A percentile compares a stretch with the other conserved stretches of the same genome.
Evolutionary conservation across 2,797 vertebrate species (phyloP).

Genomic region (Nyctibius grandis): DNA sequence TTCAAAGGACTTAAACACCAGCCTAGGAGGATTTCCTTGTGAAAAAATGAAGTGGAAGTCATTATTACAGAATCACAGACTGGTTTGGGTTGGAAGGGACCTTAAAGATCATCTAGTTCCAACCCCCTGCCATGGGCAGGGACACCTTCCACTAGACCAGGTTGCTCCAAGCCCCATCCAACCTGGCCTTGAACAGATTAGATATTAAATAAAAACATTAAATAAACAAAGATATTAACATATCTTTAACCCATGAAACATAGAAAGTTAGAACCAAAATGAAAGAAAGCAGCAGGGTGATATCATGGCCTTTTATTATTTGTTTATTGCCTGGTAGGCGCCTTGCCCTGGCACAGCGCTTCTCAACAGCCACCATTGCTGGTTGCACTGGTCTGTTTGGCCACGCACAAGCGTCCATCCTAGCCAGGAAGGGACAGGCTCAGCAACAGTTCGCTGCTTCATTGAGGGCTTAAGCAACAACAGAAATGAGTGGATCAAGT

Average conservation of each 20-base stretch:
- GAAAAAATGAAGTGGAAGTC: neutral
- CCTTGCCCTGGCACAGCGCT: neutral
- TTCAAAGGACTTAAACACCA: neutral
- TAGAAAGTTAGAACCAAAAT: neutral
- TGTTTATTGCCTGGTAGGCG: neutral
- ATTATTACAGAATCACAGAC: no score
- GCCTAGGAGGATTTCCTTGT: neutral
- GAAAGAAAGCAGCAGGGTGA: neutral
- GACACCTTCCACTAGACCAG: no score
- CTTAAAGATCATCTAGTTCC: no score
- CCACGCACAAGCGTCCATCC: neutral
- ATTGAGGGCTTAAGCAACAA: neutral
- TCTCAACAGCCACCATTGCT: neutral
- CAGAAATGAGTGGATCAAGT: neutral
- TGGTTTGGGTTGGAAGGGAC: no score
- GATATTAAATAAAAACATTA: no score
- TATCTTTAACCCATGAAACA: neutral
- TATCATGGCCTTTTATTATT: accelerated
- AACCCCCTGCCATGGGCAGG: no score
- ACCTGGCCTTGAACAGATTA: no score
- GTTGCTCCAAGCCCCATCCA: no score
- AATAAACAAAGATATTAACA: no score
- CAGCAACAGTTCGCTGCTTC: neutral
- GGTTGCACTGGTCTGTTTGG: neutral
- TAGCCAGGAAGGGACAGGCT: neutral